These are phyloP conservation scores for Hetaerina titia DNA, from an alignment of 2,888 invertebrate species.

Conservation along the genomic window DNA sequence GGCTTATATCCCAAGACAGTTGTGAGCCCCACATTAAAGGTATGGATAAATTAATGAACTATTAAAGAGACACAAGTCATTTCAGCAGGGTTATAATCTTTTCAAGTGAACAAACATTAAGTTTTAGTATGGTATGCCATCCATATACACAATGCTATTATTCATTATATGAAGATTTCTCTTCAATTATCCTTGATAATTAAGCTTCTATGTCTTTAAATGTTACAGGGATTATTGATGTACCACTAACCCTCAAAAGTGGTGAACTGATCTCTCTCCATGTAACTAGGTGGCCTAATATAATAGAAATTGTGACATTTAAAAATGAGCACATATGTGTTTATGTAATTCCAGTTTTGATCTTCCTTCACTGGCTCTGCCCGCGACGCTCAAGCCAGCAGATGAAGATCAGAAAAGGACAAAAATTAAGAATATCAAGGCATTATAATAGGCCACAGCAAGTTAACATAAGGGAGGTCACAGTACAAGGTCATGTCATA, in stretches of 20 bases:
- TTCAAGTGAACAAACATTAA: not conserved
- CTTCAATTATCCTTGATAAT: slow-evolving; percentile 23
- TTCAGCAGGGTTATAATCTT: not conserved
- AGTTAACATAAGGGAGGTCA: slow-evolving; percentile 33
- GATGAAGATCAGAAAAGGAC: slow-evolving; percentile 56
- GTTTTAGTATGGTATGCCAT: not conserved
- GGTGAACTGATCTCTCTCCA: slow-evolving; percentile 25
- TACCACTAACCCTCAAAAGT: slow-evolving; percentile 50
- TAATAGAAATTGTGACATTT: not conserved
- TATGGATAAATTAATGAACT: not conserved
- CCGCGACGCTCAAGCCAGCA: slow-evolving; percentile 50
- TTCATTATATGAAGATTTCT: slow-evolving; percentile 5
- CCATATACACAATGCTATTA: not conserved
- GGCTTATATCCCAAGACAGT: not conserved
- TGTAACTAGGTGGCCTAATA: not conserved
- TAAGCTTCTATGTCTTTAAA: not conserved
- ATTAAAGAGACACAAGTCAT: not conserved
- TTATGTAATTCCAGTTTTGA: slow-evolving; percentile 47
- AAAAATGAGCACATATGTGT: not conserved
- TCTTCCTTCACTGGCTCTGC: slow-evolving; percentile 50
- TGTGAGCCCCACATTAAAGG: not conserved
- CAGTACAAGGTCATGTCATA: not conserved
- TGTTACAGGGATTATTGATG: slow-evolving; percentile 54
- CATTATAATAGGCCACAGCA: not conserved
- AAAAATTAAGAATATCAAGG: not conserved